These are phyloP conservation scores for Lasioglossum villosulum DNA, from an alignment of 2,888 invertebrate species.

Conservation along the genomic window DNA sequence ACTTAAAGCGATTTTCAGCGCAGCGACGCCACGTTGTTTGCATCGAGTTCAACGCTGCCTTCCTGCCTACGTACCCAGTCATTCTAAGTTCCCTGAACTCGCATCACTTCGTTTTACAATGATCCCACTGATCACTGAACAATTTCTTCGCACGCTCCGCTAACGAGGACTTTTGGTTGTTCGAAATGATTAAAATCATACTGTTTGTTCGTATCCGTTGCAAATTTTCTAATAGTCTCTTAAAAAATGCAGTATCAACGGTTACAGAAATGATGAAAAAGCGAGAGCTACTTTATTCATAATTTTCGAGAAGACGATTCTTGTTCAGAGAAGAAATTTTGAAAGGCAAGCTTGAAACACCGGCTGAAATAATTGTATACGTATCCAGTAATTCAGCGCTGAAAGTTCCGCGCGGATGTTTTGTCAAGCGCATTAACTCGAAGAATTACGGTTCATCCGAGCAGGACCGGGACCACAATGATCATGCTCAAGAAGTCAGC, in stretches of 20 bases:
- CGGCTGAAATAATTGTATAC: neutral
- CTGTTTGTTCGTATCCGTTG: too few relatives aligned
- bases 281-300: neutral
- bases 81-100: neutral
- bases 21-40: neutral
- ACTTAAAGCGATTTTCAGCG: slow-evolving; percentile 24
- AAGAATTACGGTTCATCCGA: slow-evolving; percentile 7
- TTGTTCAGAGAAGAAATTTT: neutral
- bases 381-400: neutral
- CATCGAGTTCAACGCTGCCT: neutral
- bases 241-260: too few relatives aligned
- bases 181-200: too few relatives aligned
- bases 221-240: too few relatives aligned
- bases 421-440: neutral
- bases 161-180: too few relatives aligned
- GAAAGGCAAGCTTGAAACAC: neutral
- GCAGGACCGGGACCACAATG: neutral
- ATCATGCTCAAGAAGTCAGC: neutral
- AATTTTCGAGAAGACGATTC: neutral
- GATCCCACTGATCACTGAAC: neutral
- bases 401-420: neutral
- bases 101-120: neutral
- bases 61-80: neutral
- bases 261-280: too few relatives aligned
- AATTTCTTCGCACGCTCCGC: neutral